Percentiles rank a stretch among this genome's conserved stretches.
Evolutionary conservation across 2,113 vertebrate genomes (phyloP).

Genomic region (Aegithalos caudatus): DNA sequence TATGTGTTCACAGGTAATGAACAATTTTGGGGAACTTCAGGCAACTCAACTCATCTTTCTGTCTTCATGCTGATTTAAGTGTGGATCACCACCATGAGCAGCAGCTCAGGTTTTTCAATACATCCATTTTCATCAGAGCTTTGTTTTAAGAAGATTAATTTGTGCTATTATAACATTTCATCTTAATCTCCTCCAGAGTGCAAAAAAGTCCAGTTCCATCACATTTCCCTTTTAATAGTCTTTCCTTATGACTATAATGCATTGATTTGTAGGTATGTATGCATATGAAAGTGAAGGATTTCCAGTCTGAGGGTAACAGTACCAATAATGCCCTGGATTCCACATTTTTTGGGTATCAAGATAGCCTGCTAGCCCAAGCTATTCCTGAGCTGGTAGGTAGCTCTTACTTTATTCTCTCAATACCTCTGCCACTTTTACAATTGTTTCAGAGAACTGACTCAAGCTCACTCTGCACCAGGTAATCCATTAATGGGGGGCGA

Average conservation of each 20-base stretch:
- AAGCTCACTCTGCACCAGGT: background rate
- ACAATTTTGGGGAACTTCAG: background rate
- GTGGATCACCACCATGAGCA: background rate
- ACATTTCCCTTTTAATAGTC: background rate
- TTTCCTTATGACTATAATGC: background rate
- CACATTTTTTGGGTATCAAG: background rate
- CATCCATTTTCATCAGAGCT: background rate
- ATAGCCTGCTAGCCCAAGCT: background rate
- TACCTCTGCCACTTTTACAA: background rate
- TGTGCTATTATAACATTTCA: background rate
- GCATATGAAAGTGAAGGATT: background rate
- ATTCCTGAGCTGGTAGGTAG: background rate
- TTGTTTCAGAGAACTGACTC: background rate
- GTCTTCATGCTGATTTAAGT: background rate
- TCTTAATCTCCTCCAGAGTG: background rate
- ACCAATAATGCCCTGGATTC: background rate
- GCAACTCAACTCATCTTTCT: background rate
- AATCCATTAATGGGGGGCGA: constrained; percentile 19
- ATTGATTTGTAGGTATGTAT: background rate
- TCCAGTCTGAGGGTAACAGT: background rate
- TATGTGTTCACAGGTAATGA: background rate
- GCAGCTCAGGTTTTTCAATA: background rate
- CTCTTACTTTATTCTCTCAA: background rate
- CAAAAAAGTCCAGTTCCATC: background rate
- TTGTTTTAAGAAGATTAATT: background rate